phyloP scores from a whole-genome alignment of 2,888 invertebrate genomes.

The Aphelenchoides bicaudatus region DNA sequence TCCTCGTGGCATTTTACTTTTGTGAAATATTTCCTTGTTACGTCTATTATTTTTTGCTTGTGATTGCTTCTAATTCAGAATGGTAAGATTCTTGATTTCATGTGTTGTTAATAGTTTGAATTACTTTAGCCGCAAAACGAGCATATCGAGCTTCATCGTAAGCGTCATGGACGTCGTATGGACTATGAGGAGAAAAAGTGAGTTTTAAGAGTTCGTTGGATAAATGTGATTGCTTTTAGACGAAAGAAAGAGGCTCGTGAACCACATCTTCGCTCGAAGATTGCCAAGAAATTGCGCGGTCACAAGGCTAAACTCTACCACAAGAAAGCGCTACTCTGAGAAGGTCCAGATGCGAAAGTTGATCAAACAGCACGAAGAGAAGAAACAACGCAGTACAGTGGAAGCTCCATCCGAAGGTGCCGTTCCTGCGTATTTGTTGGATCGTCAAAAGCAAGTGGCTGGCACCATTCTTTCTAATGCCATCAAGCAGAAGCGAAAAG shows the following conservation, averaged over 20 bases:
- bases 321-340: conserved; percentile 89
- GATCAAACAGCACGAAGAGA: conserved; percentile 92
- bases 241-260: conserved; percentile 89
- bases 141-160: conserved; percentile 94
- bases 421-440: conserved; percentile 89
- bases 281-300: conserved; percentile 85
- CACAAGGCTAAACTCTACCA: conserved; percentile 96
- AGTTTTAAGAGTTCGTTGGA: conserved; percentile 31
- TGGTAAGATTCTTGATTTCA: not conserved
- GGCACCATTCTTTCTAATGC: conserved; percentile 96
- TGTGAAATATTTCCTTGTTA: too few species aligned
- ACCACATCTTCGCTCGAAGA: conserved; percentile 83
- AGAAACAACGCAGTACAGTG: conserved; percentile 73
- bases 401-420: conserved; percentile 79
- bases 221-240: conserved; percentile 50
- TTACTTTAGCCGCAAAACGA: conserved; percentile 85
- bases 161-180: conserved; percentile 87
- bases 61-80: too few species aligned
- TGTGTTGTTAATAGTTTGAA: not conserved
- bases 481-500: conserved; percentile 98
- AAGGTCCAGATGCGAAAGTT: conserved; percentile 68
- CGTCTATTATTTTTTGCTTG: too few species aligned
- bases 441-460: conserved; percentile 86
- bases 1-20: too few species aligned
- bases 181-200: conserved; percentile 91